Conservation (phyloP, 2,888 invertebrate species). For the Oscheius myriophilus region DNA sequence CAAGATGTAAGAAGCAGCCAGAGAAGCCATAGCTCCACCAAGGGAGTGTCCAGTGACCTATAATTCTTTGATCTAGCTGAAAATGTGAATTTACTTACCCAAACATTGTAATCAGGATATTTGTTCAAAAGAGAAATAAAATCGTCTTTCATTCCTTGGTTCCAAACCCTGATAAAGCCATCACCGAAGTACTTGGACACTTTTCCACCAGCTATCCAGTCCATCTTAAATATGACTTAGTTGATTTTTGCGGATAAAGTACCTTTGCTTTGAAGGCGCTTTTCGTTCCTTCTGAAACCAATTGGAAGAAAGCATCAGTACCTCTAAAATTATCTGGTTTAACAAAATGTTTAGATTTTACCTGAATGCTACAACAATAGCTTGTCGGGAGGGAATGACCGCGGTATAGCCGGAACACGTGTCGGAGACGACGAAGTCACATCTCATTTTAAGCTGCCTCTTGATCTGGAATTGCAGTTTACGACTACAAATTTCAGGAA, state of each 20-base stretch:
- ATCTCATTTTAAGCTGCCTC: constrained; percentile 43
- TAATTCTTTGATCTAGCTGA: too few species aligned
- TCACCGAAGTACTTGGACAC: constrained; percentile 57
- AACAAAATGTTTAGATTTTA: not conserved
- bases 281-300: constrained; percentile 54
- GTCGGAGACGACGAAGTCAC: constrained; percentile 45
- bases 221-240: constrained; percentile 23
- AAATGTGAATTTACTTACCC: too few species aligned
- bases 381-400: constrained; percentile 28
- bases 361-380: constrained; percentile 35
- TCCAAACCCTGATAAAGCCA: constrained; percentile 54
- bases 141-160: constrained; percentile 55
- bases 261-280: constrained; percentile 40
- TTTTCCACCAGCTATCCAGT: constrained; percentile 54
- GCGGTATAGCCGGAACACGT: constrained; percentile 59
- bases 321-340: constrained; percentile 33
- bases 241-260: not conserved
- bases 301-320: constrained; percentile 49
- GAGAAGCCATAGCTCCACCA: constrained; percentile 60
- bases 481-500: too few species aligned
- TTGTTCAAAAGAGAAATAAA: constrained; percentile 37
- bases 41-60: constrained; percentile 52
- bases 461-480: constrained; percentile 40
- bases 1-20: constrained; percentile 55
- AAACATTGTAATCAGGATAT: constrained; percentile 53